phyloP scores from a whole-genome alignment of 2,888 invertebrate species.

The Heliconius aoede region DNA sequence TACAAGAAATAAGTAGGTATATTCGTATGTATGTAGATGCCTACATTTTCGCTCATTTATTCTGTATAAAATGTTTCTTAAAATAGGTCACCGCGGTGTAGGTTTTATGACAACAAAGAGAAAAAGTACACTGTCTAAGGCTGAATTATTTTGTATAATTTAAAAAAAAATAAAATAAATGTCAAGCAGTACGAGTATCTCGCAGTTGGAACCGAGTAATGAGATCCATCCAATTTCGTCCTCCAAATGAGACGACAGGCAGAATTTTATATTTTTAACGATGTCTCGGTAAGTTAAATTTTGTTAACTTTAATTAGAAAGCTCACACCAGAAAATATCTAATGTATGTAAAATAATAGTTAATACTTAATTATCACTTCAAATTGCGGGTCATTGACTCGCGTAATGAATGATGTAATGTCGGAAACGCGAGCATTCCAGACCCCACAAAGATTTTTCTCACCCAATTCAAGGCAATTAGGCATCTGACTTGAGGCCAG shows the following conservation, averaged over 20 bases:
- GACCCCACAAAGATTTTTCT: conserved; percentile 62
- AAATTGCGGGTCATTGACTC: conserved; percentile 59
- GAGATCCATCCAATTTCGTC: conserved; percentile 20
- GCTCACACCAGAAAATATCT: background rate
- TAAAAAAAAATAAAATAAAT: conserved; percentile 8
- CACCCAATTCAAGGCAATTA: conserved; percentile 72
- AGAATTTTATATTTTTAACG: conserved; percentile 20
- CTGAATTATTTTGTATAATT: conserved; percentile 26
- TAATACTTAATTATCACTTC: conserved; percentile 36
- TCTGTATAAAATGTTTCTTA: conserved; percentile 4
- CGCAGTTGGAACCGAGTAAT: conserved; percentile 11
- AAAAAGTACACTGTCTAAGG: conserved; percentile 14
- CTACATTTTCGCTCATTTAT: background rate
- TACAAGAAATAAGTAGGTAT: background rate
- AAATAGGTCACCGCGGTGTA: conserved; percentile 15
- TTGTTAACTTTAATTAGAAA: conserved; percentile 15
- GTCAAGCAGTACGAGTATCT: background rate
- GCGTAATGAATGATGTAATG: conserved; percentile 57
- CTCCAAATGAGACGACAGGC: background rate
- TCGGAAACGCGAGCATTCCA: conserved; percentile 61
- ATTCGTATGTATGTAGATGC: background rate
- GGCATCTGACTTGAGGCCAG: conserved; percentile 52
- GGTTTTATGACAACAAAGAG: conserved; percentile 11
- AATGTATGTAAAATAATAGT: background rate
- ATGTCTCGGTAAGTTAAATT: background rate